phyloP scores from a whole-genome alignment of 2,113 vertebrate species.

The Paratilapia polleni region DNA sequence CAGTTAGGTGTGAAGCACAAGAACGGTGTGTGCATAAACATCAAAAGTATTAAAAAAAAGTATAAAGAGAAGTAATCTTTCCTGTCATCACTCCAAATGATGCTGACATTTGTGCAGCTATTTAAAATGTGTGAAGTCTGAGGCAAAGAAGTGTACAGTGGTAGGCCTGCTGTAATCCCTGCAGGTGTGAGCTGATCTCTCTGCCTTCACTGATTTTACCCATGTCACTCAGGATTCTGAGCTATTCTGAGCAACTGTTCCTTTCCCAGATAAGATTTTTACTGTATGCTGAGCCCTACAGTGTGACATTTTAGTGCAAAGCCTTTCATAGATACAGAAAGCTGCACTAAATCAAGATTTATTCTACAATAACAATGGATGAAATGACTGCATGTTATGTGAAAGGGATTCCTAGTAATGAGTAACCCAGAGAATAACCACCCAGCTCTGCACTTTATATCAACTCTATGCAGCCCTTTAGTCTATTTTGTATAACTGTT shows the following conservation, averaged over 20 bases:
- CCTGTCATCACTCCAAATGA: not conserved
- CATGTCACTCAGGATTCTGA: conserved; percentile 8
- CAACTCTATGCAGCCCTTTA: not conserved
- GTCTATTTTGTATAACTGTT: not conserved
- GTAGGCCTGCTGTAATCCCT: conserved; percentile 21
- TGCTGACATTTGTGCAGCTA: not conserved
- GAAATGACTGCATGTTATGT: not conserved
- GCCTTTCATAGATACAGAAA: conserved; percentile 8
- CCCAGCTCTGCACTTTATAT: too few relatives aligned
- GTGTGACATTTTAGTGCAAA: conserved; percentile 6
- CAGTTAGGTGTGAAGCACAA: conserved; percentile 5
- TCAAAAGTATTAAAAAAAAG: not conserved
- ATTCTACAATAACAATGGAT: not conserved
- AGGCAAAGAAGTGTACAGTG: not conserved
- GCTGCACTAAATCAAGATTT: not conserved
- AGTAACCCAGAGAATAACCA: not conserved
- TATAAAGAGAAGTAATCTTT: not conserved
- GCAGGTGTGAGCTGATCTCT: conserved; percentile 3
- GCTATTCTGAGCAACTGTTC: conserved; percentile 12
- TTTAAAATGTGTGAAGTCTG: conserved; percentile 11
- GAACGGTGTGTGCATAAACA: not conserved
- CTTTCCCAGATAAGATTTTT: not conserved
- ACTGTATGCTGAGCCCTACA: not conserved
- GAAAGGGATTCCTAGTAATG: not conserved
- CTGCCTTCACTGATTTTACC: conserved; percentile 18